A percentile compares a stretch with the other conserved stretches of the same genome.
phyloP scores from a whole-genome alignment of 2,888 invertebrate species.

The Coenonympha arcania region DNA sequence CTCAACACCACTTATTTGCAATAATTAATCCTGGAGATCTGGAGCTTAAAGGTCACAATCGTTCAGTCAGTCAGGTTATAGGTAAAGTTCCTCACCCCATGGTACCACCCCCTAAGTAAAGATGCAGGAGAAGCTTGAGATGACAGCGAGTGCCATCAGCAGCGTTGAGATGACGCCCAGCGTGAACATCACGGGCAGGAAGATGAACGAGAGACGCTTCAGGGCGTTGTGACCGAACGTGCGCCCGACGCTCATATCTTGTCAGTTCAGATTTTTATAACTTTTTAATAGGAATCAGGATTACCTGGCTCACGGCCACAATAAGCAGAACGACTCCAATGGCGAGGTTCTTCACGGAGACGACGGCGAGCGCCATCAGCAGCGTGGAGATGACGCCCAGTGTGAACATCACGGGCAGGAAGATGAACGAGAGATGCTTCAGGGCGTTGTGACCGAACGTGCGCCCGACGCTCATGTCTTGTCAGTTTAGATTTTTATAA shows the following conservation, averaged over 20 bases:
- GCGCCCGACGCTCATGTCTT: slow-evolving; percentile 72
- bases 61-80: too few species aligned
- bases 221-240: slow-evolving; percentile 82
- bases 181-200: slow-evolving; percentile 83
- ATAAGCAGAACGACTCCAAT: slow-evolving; percentile 79
- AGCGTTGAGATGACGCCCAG: slow-evolving; percentile 83
- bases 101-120: too few species aligned
- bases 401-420: slow-evolving; percentile 83
- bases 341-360: slow-evolving; percentile 82
- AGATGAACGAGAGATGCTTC: slow-evolving; percentile 79
- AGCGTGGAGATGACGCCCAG: slow-evolving; percentile 83
- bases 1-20: too few species aligned
- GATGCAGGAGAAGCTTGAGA: too few species aligned
- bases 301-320: slow-evolving; percentile 75
- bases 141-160: slow-evolving; percentile 79
- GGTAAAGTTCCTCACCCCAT: too few species aligned
- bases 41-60: too few species aligned
- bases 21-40: too few species aligned
- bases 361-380: slow-evolving; percentile 79
- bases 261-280: too few species aligned
- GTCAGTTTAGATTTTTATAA: too few species aligned
- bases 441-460: slow-evolving; percentile 82
- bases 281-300: too few species aligned
- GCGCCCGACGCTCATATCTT: slow-evolving; percentile 72
- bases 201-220: slow-evolving; percentile 79